Base-by-base conservation (phyloP, 2,113 vertebrate genomes). In the Melanerpes formicivorus region DNA sequence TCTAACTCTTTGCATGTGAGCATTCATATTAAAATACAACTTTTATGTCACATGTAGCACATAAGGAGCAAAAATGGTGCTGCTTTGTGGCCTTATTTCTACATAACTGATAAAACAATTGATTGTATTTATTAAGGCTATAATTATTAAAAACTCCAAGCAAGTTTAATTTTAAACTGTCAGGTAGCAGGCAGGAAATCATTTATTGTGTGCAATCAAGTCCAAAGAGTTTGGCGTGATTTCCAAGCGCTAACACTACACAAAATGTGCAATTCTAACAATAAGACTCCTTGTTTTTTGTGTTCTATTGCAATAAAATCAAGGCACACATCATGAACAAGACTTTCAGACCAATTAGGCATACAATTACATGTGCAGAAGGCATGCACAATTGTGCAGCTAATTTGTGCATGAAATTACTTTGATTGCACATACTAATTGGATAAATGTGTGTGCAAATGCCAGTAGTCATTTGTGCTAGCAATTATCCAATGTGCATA, bases 391-490 rank as follows among this genome's bases (percentile, higher is more conserved):
- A 93, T 96, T 94, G 95, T 96, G 93, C 96, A 96, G 94, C 87
- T 94, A 93, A 95, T 96, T 83, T 95, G 93, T 93, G 94, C 96
- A 93, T 96, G 93, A 94, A 95, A 95, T 96, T 21, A 72, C 94
- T 90, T 44, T 94, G 96, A 93, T 95, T 95, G 96, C 81, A 92
- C 84, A 80, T 69, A 27, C 90, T 94, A 96, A 96, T 96, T 95
- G 96, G 91, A 94, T 96, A 95, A 96, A 95, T 92, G 96, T 83
- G 84, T 93, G 95, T 93, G 96, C 94, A 96, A 96, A 95, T 94
- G 95, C 87, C 95, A 96, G 89, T 59, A 95, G 94, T 11, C 84
- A 90, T 80, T 80, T 94, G 87, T 90, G 94, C 84, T 90, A 85
- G 79, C 93, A 95, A 93, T 95, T 93, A 87, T n/a, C 93, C 91